Evolutionary conservation across 1,140 invertebrate species (phyloP), one percentile per base, ranked within the genome.

Genomic region (Leptopilina boulardi): DNA sequence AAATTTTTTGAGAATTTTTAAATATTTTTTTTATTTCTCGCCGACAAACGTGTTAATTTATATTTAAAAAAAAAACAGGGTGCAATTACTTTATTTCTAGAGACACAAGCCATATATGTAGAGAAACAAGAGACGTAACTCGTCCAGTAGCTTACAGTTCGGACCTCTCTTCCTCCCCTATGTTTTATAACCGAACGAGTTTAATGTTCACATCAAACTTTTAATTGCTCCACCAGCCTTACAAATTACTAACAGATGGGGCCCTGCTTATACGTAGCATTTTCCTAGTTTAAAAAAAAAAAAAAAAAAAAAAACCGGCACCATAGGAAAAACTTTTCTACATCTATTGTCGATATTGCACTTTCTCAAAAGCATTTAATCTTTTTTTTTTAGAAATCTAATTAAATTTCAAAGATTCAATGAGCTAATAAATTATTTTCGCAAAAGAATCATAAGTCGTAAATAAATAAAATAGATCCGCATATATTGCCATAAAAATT

Each of bases 201-300:
- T 89, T 90, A 89, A 89, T 89, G 87, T 81, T 85, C 87, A 87
- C 88, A 89, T 90, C 87, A 89, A 89, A 89, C 86, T 90, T 90
- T 90, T 90, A 90, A 89, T 90, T 90, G 87, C 87, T 81, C 85
- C 79, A 82, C 86, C 88, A 84, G 84, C 83, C 87, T 89, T 89
- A 86, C 87, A 90, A 89, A 90, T 89, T 90, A 87, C 87, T 82
- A 89, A 88, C 89, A 90, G 88, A 89, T 88, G 87, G 87, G 85
- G 78, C 83, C n/a, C 82, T 77, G 81, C 79, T 77, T 84, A 86
- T 83, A 81, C 77, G 84, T 83, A 77, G 78, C 82, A 77, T 83
- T 84, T 83, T 72, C 59, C 73, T 70, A 73, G 74, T 87, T n/a
- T n/a, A n/a, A n/a, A n/a, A n/a, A n/a, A n/a, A n/a, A n/a, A n/a